A percentile compares a stretch with the other conserved stretches of the same genome.
Conservation (phyloP, 1,140 invertebrate species). For the Drosophila pandora region DNA sequence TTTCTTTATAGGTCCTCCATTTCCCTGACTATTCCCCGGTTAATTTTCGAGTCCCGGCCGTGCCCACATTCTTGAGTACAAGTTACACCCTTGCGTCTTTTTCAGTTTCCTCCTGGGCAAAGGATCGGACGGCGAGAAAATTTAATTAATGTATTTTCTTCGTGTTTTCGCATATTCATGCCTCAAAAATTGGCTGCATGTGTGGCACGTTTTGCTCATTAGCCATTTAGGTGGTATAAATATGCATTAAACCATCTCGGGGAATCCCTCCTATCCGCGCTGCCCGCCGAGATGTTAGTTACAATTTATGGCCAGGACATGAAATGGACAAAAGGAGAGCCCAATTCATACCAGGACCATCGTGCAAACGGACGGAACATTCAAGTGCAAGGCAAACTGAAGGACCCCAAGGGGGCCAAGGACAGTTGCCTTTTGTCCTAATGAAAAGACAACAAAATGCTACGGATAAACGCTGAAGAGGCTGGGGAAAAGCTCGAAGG, state of each 20-base stretch:
- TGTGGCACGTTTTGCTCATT: conserved; percentile 78
- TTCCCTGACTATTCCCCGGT: neutral
- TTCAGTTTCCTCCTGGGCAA: conserved; percentile 31
- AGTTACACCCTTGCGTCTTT: conserved; percentile 62
- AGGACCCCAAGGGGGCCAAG: conserved; percentile 47
- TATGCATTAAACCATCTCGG: conserved; percentile 69
- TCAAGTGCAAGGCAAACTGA: conserved; percentile 61
- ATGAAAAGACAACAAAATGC: conserved; percentile 56
- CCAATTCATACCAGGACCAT: neutral
- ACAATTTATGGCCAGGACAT: conserved; percentile 63
- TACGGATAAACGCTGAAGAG: conserved; percentile 17
- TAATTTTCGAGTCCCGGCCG: conserved; percentile 26
- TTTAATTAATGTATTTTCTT: conserved; percentile 81
- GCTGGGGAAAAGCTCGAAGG: neutral
- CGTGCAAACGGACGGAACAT: conserved; percentile 27
- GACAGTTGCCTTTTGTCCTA: conserved; percentile 45
- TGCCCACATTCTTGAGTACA: conserved; percentile 37
- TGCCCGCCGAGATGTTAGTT: conserved; percentile 53
- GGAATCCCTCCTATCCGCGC: conserved; percentile 19
- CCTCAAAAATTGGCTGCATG: conserved; percentile 52
- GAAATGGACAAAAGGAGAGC: conserved; percentile 27
- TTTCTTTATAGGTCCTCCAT: conserved; percentile 59
- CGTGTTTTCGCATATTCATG: conserved; percentile 82
- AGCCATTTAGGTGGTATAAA: conserved; percentile 77
- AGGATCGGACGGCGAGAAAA: conserved; percentile 35